phyloP scores from a whole-genome alignment of 2,113 vertebrate species.

The Epinephelus cyanopodus region DNA sequence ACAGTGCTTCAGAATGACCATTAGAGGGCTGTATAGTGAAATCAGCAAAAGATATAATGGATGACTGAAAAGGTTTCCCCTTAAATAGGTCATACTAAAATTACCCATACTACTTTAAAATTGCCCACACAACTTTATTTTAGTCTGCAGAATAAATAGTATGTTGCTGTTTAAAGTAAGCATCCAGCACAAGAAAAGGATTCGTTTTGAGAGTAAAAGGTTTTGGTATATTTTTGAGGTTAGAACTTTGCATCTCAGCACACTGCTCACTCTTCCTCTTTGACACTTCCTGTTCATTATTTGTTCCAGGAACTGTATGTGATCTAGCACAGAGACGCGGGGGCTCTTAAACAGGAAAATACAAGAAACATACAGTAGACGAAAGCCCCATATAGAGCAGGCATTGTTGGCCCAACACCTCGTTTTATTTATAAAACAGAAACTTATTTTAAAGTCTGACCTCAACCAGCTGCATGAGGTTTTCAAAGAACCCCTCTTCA shows the following conservation, averaged over 20 bases:
- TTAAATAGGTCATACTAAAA: neutral
- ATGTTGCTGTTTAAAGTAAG: slow-evolving; percentile 12
- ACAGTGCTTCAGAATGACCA: slow-evolving; percentile 39
- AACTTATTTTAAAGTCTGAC: slow-evolving; percentile 74
- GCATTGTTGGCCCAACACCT: neutral
- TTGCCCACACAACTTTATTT: neutral
- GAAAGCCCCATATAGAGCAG: neutral
- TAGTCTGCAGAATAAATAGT: neutral
- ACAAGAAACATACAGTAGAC: slow-evolving; percentile 4
- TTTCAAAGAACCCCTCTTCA: slow-evolving; percentile 94
- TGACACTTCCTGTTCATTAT: slow-evolving; percentile 82
- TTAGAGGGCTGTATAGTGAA: slow-evolving; percentile 58
- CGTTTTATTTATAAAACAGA: neutral
- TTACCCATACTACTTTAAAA: neutral
- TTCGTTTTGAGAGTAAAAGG: slow-evolving; percentile 18
- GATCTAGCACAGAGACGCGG: slow-evolving; percentile 39
- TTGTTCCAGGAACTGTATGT: slow-evolving; percentile 82
- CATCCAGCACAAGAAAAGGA: slow-evolving; percentile 2
- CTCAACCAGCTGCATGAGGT: slow-evolving; percentile 99
- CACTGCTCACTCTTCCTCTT: slow-evolving; percentile 78
- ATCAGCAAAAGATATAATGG: neutral
- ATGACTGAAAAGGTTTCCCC: neutral
- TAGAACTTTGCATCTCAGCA: slow-evolving; percentile 54
- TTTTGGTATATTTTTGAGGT: slow-evolving; percentile 37
- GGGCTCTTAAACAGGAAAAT: slow-evolving; percentile 31